Evolutionary conservation across 2,888 invertebrate genomes (phyloP).

Genomic region (Helicoverpa assulta): DNA sequence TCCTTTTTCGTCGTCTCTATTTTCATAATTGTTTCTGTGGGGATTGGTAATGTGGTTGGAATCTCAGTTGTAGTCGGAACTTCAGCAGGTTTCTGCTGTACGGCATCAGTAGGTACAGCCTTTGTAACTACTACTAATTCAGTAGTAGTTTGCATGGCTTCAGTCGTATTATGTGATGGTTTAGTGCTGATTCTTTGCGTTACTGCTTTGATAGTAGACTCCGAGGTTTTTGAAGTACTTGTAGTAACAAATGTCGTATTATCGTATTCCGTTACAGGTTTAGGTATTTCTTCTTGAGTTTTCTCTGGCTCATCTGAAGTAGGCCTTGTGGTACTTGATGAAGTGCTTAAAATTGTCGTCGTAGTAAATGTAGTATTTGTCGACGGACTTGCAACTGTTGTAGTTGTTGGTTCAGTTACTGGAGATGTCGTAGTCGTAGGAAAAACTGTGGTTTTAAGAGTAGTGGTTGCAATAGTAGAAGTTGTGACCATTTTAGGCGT

Average conservation of each 20-base stretch:
- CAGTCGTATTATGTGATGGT: conserved; percentile 68
- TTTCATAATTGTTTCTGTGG: conserved; percentile 58
- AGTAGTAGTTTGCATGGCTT: conserved; percentile 38
- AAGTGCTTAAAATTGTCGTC: conserved; percentile 14
- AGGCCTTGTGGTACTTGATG: conserved; percentile 5
- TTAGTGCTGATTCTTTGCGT: conserved; percentile 46
- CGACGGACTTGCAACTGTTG: conserved; percentile 14
- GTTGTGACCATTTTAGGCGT: conserved; percentile 53
- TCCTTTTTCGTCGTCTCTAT: conserved; percentile 75
- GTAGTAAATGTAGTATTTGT: conserved; percentile 12
- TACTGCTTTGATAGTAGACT: conserved; percentile 45
- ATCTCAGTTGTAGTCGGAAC: conserved; percentile 58
- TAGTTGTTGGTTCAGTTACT: too few species aligned
- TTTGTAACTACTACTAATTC: conserved; percentile 19
- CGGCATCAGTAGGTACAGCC: conserved; percentile 8
- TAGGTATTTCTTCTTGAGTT: conserved; percentile 28
- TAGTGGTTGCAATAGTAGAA: conserved; percentile 6
- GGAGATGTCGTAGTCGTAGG: conserved; percentile 8
- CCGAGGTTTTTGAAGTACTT: conserved; percentile 32
- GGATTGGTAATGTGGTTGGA: conserved; percentile 40
- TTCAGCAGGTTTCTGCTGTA: conserved; percentile 34
- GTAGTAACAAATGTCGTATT: conserved; percentile 53
- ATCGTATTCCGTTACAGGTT: conserved; percentile 11
- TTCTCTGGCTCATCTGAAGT: conserved; percentile 18
- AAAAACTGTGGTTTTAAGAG: conserved; percentile 11